These are phyloP conservation scores for Mus spicilegus DNA, from an alignment of 2,113 vertebrate genomes.

Conservation along the genomic window DNA sequence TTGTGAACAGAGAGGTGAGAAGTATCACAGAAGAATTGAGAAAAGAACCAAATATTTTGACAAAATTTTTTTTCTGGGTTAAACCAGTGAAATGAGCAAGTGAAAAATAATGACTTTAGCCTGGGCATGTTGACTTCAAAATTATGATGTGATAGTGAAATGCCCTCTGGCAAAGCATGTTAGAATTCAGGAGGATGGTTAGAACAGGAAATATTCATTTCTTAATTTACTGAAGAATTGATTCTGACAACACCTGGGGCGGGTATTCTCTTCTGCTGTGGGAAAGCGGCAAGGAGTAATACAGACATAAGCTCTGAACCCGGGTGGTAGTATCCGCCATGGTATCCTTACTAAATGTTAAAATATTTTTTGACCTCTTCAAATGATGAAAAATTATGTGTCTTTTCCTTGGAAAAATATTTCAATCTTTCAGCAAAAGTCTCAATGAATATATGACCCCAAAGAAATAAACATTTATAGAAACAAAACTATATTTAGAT, in stretches of 20 bases:
- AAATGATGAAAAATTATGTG: not conserved
- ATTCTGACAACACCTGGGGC: not conserved
- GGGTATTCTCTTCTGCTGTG: not conserved
- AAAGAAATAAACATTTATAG: conserved; percentile 14
- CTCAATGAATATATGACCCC: not conserved
- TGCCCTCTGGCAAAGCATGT: not conserved
- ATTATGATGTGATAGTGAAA: not conserved
- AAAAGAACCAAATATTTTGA: not conserved
- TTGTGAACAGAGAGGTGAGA: not conserved
- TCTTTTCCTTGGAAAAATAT: not conserved
- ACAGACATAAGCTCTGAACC: not conserved
- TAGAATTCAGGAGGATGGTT: conserved; percentile 11
- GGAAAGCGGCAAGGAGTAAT: not conserved
- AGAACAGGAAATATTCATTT: not conserved
- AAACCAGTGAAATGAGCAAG: not conserved
- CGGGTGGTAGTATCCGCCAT: not conserved
- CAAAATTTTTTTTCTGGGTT: not conserved
- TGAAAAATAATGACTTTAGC: not conserved
- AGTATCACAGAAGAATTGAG: not conserved
- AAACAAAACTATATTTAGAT: not conserved
- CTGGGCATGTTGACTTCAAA: not conserved
- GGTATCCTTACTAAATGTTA: not conserved
- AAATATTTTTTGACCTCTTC: not conserved
- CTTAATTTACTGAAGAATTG: conserved; percentile 17
- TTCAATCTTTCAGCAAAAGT: not conserved